Conservation (phyloP, 1,140 invertebrate species). For the Euborellia annulipes region DNA sequence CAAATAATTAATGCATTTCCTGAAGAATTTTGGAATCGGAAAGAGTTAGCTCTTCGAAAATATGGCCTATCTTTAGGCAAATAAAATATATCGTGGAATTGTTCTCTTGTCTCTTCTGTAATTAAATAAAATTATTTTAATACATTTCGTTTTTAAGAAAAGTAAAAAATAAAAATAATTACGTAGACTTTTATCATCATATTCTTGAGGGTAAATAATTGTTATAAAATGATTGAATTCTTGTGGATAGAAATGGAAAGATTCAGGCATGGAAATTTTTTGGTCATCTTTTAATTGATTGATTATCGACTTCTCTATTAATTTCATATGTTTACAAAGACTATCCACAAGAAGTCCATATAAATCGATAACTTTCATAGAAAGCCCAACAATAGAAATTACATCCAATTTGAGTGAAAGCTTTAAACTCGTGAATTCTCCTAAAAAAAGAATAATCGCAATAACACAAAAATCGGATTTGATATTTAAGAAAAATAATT, state of each 20-base stretch:
- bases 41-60: conserved; percentile 51
- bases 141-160: conserved; percentile 11
- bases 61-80: conserved; percentile 47
- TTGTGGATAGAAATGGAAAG: conserved; percentile 43
- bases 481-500: too few species aligned
- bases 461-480: too few species aligned
- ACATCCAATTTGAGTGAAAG: conserved; percentile 35
- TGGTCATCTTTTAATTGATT: conserved; percentile 32
- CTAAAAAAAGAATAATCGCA: background rate
- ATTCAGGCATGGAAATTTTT: conserved; percentile 33
- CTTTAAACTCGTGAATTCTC: conserved; percentile 4
- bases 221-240: conserved; percentile 59
- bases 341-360: conserved; percentile 58
- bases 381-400: conserved; percentile 47
- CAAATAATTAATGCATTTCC: conserved; percentile 43
- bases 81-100: conserved; percentile 12
- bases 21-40: conserved; percentile 34
- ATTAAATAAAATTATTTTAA: conserved; percentile 20
- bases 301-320: conserved; percentile 41
- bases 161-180: conserved; percentile 21
- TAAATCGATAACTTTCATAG: conserved; percentile 40
- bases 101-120: conserved; percentile 41
- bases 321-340: conserved; percentile 45
- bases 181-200: conserved; percentile 44
- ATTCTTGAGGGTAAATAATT: conserved; percentile 44